Evolutionary conservation across 2,888 invertebrate species (phyloP).

Genomic region (Tachina lurida): DNA sequence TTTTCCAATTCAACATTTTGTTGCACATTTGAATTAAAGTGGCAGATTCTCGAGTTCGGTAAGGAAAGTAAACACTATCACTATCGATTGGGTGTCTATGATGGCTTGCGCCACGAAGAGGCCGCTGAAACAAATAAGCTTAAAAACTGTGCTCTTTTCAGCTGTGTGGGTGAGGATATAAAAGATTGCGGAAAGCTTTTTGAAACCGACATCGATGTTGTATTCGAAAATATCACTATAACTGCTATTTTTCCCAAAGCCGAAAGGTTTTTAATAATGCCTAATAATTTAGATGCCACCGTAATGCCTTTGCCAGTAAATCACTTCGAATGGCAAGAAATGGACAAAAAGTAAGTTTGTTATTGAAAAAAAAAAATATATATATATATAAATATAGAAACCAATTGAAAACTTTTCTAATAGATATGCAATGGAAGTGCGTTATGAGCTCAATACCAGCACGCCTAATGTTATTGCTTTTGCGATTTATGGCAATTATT

Average conservation of each 20-base stretch:
- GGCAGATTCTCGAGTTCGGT: conserved; percentile 34
- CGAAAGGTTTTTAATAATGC: conserved; percentile 74
- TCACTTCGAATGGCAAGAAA: conserved; percentile 75
- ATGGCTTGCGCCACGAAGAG: conserved; percentile 82
- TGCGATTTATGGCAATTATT: conserved; percentile 79
- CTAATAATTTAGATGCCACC: conserved; percentile 75
- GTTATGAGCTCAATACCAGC: conserved; percentile 70
- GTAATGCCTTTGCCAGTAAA: conserved; percentile 76
- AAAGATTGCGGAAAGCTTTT: conserved; percentile 76
- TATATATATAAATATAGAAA: neutral
- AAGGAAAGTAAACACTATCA: conserved; percentile 74
- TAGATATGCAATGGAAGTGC: conserved; percentile 54
- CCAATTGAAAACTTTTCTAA: neutral
- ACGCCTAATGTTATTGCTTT: conserved; percentile 76
- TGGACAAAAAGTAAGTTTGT: conserved; percentile 62
- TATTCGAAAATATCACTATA: conserved; percentile 75
- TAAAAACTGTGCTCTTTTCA: conserved; percentile 83
- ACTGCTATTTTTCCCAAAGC: conserved; percentile 75
- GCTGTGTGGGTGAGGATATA: conserved; percentile 79
- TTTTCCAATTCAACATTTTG: conserved; percentile 73
- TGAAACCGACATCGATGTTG: conserved; percentile 56
- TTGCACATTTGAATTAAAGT: conserved; percentile 76
- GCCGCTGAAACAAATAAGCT: conserved; percentile 81
- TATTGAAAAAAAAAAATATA: conserved; percentile 19
- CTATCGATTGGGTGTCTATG: conserved; percentile 83